These are phyloP conservation scores for Urocyon cinereoargenteus DNA, from an alignment of 2,797 vertebrate species.

Conservation along the genomic window DNA sequence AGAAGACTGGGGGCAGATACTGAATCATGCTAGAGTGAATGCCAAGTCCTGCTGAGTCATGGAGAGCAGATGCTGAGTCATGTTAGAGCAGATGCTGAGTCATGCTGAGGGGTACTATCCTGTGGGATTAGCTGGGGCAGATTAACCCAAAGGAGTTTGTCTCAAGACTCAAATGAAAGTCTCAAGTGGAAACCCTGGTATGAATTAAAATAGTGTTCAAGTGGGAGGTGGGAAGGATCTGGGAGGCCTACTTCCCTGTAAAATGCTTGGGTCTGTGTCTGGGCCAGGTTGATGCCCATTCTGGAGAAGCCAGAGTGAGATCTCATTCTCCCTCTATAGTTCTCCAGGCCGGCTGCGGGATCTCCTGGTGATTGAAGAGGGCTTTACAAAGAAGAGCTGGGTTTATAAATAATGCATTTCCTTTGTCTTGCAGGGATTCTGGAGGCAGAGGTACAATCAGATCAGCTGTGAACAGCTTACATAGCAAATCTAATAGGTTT, in stretches of 20 bases:
- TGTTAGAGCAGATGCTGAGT: neutral
- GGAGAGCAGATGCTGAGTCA: neutral
- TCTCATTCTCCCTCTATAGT: neutral
- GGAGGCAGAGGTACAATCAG: constrained; percentile 93
- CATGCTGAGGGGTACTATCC: neutral
- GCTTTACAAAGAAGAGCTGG: constrained; percentile 83
- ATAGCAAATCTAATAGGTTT: constrained; percentile 95
- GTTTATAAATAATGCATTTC: constrained; percentile 92
- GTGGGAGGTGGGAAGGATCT: neutral
- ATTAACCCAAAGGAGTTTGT: neutral
- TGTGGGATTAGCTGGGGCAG: neutral
- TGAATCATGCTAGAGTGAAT: neutral
- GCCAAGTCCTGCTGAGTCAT: neutral
- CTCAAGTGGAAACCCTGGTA: neutral
- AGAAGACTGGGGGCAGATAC: neutral
- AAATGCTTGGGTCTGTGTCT: neutral
- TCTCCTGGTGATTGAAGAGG: constrained; percentile 85
- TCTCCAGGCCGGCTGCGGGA: constrained; percentile 65
- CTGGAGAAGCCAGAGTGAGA: neutral
- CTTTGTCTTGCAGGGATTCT: constrained; percentile 93
- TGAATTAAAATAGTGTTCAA: neutral
- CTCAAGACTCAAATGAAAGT: neutral
- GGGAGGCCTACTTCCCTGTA: neutral
- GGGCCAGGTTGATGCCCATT: neutral
- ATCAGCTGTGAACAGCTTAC: constrained; percentile 91